Conservation (phyloP, 2,797 vertebrate species). For the Enteromius viviparus region DNA sequence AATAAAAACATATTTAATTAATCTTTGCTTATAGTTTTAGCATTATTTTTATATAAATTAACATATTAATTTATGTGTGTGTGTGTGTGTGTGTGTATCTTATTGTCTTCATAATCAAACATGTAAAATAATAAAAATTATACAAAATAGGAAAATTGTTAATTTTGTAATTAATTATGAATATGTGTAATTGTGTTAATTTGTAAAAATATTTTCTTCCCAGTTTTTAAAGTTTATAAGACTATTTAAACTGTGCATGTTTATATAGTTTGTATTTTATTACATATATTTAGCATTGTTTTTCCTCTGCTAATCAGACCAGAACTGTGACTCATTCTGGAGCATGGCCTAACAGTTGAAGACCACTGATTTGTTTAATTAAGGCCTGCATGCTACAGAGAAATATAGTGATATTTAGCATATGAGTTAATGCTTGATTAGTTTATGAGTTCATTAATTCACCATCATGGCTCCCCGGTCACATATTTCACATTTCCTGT, state of each 20-base stretch:
- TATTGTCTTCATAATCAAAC: not conserved
- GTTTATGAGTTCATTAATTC: slow-evolving; percentile 27
- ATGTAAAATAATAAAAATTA: not conserved
- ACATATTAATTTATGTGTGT: not conserved
- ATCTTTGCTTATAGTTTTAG: not conserved
- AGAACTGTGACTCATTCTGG: slow-evolving; percentile 9
- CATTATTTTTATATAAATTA: not conserved
- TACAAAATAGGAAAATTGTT: not conserved
- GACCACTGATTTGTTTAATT: slow-evolving; percentile 6
- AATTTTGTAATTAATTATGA: not conserved
- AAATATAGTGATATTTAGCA: slow-evolving; percentile 6
- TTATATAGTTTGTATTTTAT: not conserved
- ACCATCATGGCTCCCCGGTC: not conserved
- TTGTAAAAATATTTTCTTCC: not conserved
- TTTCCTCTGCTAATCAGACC: not conserved
- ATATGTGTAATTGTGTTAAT: not conserved
- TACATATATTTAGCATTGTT: not conserved
- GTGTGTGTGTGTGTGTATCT: too few species aligned
- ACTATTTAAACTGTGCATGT: not conserved
- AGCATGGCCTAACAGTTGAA: not conserved
- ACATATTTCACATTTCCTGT: not conserved
- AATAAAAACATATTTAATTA: not conserved
- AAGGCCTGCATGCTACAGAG: not conserved
- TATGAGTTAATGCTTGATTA: slow-evolving; percentile 15
- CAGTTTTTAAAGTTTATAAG: not conserved